These are phyloP conservation scores for Autographa gamma DNA, from an alignment of 2,888 invertebrate species.

Conservation along the genomic window DNA sequence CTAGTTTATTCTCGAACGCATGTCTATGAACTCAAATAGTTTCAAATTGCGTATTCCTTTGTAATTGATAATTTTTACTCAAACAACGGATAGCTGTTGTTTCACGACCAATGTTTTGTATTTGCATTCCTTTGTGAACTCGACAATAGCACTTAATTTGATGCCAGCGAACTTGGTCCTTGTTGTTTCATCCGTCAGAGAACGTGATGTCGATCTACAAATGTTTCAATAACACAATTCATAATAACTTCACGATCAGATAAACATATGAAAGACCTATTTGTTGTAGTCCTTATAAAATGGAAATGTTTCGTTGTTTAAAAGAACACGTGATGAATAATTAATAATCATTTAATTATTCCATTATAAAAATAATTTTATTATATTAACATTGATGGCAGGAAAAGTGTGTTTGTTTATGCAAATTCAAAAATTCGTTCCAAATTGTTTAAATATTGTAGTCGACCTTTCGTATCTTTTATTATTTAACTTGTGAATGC, in stretches of 20 bases:
- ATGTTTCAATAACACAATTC: constrained; percentile 28
- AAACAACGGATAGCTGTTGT: constrained; percentile 10
- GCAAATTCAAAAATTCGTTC: not conserved
- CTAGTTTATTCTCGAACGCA: not conserved
- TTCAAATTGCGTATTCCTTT: not conserved
- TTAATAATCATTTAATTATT: constrained; percentile 10
- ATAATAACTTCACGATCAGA: constrained; percentile 47
- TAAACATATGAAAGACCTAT: constrained; percentile 39
- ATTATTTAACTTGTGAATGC: constrained; percentile 6
- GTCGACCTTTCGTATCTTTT: constrained; percentile 12
- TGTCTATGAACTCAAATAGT: constrained; percentile 2
- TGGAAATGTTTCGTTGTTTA: constrained; percentile 16
- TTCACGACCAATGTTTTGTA: constrained; percentile 30
- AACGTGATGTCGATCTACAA: constrained; percentile 38
- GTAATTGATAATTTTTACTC: constrained; percentile 33
- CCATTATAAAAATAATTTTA: constrained; percentile 8
- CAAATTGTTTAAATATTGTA: constrained; percentile 8
- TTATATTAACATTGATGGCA: not conserved
- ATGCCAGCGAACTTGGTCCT: constrained; percentile 32
- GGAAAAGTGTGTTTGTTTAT: not conserved
- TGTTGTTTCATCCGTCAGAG: constrained; percentile 21
- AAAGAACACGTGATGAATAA: constrained; percentile 12
- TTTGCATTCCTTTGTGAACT: constrained; percentile 48
- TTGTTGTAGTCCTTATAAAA: constrained; percentile 26
- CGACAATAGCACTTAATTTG: constrained; percentile 43